phyloP scores from a whole-genome alignment of 2,797 vertebrate genomes.

The Myotis planiceps region DNA sequence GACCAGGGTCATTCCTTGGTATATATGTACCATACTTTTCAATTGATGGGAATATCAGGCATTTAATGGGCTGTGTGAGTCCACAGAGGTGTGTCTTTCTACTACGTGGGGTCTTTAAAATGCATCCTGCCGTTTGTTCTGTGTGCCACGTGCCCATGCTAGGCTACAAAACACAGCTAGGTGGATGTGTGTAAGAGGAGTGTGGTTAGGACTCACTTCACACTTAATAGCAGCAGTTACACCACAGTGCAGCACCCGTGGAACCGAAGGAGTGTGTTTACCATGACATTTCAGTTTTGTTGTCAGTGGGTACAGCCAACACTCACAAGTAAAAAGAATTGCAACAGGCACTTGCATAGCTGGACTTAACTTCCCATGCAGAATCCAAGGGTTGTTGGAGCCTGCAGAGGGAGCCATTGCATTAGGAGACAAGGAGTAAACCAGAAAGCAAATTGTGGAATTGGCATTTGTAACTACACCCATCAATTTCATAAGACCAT shows the following conservation, averaged over 20 bases:
- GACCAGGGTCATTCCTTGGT: background rate
- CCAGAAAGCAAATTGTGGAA: background rate
- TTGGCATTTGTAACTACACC: background rate
- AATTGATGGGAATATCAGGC: background rate
- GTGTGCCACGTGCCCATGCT: background rate
- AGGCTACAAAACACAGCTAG: background rate
- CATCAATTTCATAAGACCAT: background rate
- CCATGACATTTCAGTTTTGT: background rate
- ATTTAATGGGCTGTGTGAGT: background rate
- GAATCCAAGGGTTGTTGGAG: background rate
- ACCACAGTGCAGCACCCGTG: background rate
- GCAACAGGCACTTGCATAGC: background rate
- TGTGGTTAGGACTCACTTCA: background rate
- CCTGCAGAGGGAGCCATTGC: conserved; percentile 85
- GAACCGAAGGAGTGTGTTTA: background rate
- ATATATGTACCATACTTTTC: background rate
- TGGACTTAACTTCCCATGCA: background rate
- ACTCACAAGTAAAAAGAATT: background rate
- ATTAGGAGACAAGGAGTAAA: conserved; percentile 60
- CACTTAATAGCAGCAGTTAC: background rate
- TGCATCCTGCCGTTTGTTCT: background rate
- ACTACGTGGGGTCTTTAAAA: background rate
- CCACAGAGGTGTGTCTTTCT: background rate
- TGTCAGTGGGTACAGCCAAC: background rate
- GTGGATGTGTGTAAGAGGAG: background rate